Conservation (phyloP, 2,888 invertebrate species). For the Diloba caeruleocephala region DNA sequence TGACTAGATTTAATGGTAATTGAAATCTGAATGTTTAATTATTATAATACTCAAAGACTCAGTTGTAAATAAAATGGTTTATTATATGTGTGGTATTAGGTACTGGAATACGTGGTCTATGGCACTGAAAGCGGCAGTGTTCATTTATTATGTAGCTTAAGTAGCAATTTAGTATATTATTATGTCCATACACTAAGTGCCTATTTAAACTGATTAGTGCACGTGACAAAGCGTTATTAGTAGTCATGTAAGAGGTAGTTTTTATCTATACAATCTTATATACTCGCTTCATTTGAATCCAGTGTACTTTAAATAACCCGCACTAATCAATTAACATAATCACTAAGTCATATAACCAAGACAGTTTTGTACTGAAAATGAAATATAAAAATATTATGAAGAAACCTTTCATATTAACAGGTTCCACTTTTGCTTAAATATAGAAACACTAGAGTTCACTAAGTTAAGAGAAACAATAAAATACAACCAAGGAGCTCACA, state of each 20-base stretch:
- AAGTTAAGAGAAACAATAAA: neutral
- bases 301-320: neutral
- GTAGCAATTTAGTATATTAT: conserved; percentile 2
- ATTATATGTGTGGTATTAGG: neutral
- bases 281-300: neutral
- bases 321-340: conserved; percentile 1
- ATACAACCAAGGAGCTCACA: neutral
- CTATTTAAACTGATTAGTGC: conserved; percentile 2
- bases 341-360: conserved; percentile 1
- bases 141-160: neutral
- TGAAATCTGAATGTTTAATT: no score
- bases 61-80: no score
- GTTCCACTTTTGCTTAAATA: conserved; percentile 3
- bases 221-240: neutral
- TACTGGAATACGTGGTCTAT: conserved; percentile 1
- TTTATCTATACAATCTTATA: neutral
- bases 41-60: no score
- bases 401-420: neutral
- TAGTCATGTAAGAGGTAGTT: no score
- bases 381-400: neutral
- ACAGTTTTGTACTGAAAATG: conserved; percentile 13
- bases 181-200: conserved; percentile 1
- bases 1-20: no score
- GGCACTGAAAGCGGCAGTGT: conserved; percentile 13
- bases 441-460: conserved; percentile 7